These are phyloP conservation scores for Acanthiza pusilla DNA, from an alignment of 2,797 vertebrate genomes.

Conservation along the genomic window DNA sequence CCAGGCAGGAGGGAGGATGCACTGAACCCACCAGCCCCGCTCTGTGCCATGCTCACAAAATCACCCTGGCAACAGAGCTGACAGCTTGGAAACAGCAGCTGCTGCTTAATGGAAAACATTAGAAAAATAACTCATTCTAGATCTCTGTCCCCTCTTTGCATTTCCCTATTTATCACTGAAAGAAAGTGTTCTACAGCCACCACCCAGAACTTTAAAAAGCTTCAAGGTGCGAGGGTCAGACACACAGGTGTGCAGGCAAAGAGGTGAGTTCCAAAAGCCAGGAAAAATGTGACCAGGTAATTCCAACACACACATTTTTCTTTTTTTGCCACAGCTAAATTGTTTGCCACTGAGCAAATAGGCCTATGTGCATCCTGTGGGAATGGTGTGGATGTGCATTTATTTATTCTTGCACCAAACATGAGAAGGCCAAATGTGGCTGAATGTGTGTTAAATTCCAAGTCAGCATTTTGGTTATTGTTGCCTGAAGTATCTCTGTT, in stretches of 20 bases:
- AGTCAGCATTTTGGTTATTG: not conserved
- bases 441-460: not conserved
- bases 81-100: conserved; percentile 76
- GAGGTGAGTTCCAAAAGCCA: not conserved
- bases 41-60: conserved; percentile 55
- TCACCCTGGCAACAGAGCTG: conserved; percentile 75
- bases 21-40: conserved; percentile 18
- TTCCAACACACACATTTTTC: not conserved
- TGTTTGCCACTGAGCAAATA: not conserved
- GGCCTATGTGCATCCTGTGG: not conserved
- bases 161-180: conserved; percentile 48
- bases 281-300: not conserved
- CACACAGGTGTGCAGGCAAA: not conserved
- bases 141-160: conserved; percentile 43
- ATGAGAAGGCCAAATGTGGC: not conserved
- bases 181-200: not conserved
- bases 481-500: not conserved
- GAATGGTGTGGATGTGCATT: not conserved
- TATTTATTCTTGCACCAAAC: not conserved
- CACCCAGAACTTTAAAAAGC: conserved; percentile 19
- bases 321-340: not conserved
- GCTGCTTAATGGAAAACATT: conserved; percentile 74
- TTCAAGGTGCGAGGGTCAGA: not conserved
- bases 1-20: not conserved
- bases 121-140: conserved; percentile 66